These are phyloP conservation scores for Dicycla oo DNA, from an alignment of 2,888 invertebrate genomes.

Conservation along the genomic window DNA sequence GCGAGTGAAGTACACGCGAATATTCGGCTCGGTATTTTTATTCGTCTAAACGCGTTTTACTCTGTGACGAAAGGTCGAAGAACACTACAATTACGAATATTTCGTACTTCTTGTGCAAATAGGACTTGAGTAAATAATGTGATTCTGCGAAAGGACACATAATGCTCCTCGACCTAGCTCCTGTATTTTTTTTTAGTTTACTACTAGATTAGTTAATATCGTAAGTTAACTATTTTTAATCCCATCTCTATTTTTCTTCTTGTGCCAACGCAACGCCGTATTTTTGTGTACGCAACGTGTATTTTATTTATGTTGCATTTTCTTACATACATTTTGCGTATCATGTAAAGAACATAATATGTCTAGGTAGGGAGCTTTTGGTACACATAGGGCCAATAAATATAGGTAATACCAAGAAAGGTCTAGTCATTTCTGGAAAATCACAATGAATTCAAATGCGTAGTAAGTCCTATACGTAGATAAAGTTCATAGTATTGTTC, in stretches of 20 bases:
- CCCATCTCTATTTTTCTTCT: not conserved
- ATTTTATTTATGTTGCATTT: not conserved
- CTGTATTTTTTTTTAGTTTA: not conserved
- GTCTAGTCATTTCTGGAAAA: not conserved
- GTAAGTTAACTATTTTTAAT: not conserved
- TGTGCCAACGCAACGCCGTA: too few species aligned
- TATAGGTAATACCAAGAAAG: too few species aligned
- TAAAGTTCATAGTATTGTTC: not conserved
- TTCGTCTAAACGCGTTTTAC: slow-evolving; percentile 16
- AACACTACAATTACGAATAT: slow-evolving; percentile 15
- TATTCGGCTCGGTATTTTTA: slow-evolving; percentile 24
- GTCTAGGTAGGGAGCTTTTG: not conserved
- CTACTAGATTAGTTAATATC: too few species aligned
- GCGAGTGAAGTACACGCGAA: not conserved
- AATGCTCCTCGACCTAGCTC: not conserved
- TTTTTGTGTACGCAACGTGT: too few species aligned
- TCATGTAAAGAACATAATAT: not conserved
- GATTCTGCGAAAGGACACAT: slow-evolving; percentile 16
- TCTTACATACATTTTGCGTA: not conserved
- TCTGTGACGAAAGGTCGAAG: slow-evolving; percentile 3
- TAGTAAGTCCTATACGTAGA: not conserved
- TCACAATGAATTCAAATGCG: not conserved
- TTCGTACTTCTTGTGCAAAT: slow-evolving; percentile 23
- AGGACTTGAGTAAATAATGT: slow-evolving; percentile 29
- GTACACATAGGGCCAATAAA: too few species aligned